Percentiles rank a stretch among this genome's conserved stretches.
phyloP scores from a whole-genome alignment of 2,888 invertebrate genomes.

The Volucella inanis region DNA sequence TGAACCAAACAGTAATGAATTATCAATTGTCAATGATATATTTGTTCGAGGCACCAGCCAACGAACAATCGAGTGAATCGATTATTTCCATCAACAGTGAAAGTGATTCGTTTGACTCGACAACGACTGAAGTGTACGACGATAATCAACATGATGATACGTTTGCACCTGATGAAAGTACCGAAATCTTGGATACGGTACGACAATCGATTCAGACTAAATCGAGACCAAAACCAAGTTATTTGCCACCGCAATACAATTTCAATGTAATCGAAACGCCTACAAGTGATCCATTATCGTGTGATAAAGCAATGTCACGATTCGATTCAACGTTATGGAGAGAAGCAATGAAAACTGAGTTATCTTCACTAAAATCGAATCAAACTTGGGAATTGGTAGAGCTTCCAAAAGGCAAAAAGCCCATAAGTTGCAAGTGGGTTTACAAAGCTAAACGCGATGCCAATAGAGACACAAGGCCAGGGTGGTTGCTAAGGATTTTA shows the following conservation, averaged over 20 bases:
- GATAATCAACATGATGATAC: too few species aligned
- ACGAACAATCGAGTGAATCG: not conserved
- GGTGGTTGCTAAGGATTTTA: conserved; percentile 20
- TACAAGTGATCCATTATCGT: not conserved
- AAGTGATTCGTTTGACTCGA: not conserved
- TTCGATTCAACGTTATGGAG: not conserved
- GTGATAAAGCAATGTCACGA: too few species aligned
- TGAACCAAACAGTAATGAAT: too few species aligned
- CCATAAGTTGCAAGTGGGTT: conserved; percentile 12
- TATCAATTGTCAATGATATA: too few species aligned
- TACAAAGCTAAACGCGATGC: conserved; percentile 10
- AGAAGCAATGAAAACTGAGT: conserved; percentile 4
- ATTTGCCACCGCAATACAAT: conserved; percentile 5
- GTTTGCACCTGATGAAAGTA: conserved; percentile 3
- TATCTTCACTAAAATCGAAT: conserved; percentile 9
- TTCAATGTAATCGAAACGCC: not conserved
- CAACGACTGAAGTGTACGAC: not conserved
- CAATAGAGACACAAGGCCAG: not conserved
- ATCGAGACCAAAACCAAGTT: conserved; percentile 12
- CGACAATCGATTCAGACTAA: conserved; percentile 2
- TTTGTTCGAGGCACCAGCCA: too few species aligned
- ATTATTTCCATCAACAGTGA: conserved; percentile 4
- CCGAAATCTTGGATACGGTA: not conserved
- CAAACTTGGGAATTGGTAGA: conserved; percentile 4
- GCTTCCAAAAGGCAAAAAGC: not conserved